Base-by-base conservation (phyloP, 2,797 vertebrate species). In the Chelonia mydas region DNA sequence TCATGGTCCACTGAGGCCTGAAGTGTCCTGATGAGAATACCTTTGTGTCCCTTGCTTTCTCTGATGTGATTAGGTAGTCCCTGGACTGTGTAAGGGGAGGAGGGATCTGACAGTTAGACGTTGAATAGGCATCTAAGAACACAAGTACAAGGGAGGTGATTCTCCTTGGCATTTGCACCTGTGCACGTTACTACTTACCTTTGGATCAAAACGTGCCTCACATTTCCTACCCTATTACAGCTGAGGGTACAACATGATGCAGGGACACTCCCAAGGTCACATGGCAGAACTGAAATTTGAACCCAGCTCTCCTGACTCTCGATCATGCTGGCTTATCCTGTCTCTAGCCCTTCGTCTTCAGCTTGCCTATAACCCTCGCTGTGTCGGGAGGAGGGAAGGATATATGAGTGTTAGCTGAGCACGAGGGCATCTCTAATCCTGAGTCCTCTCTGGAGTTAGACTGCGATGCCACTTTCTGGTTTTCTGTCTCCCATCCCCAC, bases 191-290 rank as follows among this genome's bases (percentile, higher is more conserved):
- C 19, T 59, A 0, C 19, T 61, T 10, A 1, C 2, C 13, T 94
- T 83, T 83, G 83, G 76, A 11, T 23, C 9, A 7, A n/a, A 81
- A 53, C 41, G 2, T 28, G 57, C 28, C 28, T 59, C 11, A 11
- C 11, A 28, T 28, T 12, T 59, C 12, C 57, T 59, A 27, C 57
- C 28, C 12, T 59, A 12, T 59, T 28, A 28, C 57, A 59, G 27
- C 57, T 31, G 11, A 13, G 54, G 0, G 2, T 33, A 37, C 17
- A 37, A 54, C 11, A 45, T 79, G 50, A 31, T n/a, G 47, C 1
- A 0, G 37, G 1, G 11, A 0, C 41, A 59, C 33, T 23, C 12
- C 79, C 6, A 3, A 80, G n/a, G 47, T 55, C 53, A 65, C 91
- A 65, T 47, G 51, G 28, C 9, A 77, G 50, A 74, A 50, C 0